Evolutionary conservation across 2,113 vertebrate genomes (phyloP).

Genomic region (Elanus axillaris): DNA sequence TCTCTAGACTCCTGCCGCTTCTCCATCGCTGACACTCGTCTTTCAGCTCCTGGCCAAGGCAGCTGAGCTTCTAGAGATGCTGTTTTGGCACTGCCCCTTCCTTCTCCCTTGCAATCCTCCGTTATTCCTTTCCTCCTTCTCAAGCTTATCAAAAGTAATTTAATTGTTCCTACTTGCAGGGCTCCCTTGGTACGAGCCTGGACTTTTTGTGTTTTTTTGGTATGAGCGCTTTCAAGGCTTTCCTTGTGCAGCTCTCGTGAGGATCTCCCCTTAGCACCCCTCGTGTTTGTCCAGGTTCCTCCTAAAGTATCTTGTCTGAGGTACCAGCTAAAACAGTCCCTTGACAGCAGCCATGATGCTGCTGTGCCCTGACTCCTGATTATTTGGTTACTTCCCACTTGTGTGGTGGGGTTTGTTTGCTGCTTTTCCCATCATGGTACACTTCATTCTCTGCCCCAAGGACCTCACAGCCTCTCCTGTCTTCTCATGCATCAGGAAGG

Average conservation of each 20-base stretch:
- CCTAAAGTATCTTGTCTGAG: neutral
- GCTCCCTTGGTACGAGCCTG: neutral
- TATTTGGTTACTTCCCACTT: neutral
- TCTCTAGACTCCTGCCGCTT: neutral
- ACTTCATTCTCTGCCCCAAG: neutral
- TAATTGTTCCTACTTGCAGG: neutral
- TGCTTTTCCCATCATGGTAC: neutral
- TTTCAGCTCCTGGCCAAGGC: neutral
- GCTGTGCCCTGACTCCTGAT: neutral
- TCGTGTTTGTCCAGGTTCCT: neutral
- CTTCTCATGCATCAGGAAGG: fast-evolving
- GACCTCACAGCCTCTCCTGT: fast-evolving
- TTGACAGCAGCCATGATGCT: fast-evolving
- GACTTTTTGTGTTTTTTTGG: neutral
- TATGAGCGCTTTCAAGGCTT: fast-evolving
- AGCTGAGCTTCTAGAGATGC: neutral
- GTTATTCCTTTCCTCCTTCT: neutral
- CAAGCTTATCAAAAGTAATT: neutral
- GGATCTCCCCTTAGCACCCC: neutral
- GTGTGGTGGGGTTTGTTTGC: fast-evolving
- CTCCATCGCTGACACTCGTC: neutral
- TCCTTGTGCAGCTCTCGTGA: fast-evolving
- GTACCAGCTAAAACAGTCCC: neutral
- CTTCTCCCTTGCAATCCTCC: neutral
- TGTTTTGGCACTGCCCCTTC: neutral